These are phyloP conservation scores for Myiothlypis coronata DNA, from an alignment of 2,797 vertebrate genomes.

Conservation along the genomic window DNA sequence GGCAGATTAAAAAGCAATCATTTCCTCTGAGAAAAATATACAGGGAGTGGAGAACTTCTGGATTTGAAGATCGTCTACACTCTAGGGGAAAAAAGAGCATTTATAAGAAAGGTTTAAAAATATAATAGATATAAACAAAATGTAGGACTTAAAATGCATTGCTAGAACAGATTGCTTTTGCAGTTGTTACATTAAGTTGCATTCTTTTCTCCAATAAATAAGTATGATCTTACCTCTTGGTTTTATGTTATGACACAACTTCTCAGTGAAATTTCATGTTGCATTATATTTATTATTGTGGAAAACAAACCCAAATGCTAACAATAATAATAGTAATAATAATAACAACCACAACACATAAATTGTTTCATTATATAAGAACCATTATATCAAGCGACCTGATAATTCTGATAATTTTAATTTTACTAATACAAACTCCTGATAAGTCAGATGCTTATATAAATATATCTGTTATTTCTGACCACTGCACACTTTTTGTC, in stretches of 20 bases:
- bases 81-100: neutral
- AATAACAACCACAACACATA: neutral
- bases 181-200: neutral
- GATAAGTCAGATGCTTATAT: neutral
- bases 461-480: neutral
- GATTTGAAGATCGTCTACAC: neutral
- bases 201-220: neutral
- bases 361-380: neutral
- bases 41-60: neutral
- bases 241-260: neutral
- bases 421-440: neutral
- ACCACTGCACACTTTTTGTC: neutral
- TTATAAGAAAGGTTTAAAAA: neutral
- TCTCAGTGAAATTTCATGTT: neutral
- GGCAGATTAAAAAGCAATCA: conserved; percentile 20
- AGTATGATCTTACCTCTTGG: neutral
- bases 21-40: neutral
- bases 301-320: neutral
- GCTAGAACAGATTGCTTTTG: neutral
- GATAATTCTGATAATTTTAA: neutral
- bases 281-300: neutral
- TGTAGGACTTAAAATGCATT: neutral
- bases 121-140: neutral
- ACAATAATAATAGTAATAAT: too few relatives aligned
- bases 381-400: neutral